Percentiles rank a stretch among this genome's conserved stretches.
Conservation (phyloP, 2,113 vertebrate genomes). For the Fulmarus glacialis region DNA sequence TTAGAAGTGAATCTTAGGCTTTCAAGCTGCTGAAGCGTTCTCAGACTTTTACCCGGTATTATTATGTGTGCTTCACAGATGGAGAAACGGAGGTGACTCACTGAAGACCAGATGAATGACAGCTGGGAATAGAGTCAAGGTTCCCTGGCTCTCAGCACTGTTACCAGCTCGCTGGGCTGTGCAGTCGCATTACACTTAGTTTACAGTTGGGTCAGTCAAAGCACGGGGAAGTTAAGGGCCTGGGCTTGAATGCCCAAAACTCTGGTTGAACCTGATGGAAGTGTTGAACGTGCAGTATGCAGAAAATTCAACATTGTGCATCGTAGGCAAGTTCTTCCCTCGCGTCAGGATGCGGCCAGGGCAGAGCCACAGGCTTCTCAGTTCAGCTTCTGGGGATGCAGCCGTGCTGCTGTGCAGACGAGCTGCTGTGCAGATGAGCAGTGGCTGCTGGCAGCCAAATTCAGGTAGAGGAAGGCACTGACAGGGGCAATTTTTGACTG, state of each 20-base stretch:
- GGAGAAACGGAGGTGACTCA: background rate
- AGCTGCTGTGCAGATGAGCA: no score
- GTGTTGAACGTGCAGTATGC: background rate
- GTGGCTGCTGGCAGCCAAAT: background rate
- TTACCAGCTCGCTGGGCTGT: background rate
- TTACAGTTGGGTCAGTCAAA: background rate
- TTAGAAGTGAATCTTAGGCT: background rate
- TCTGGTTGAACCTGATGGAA: background rate
- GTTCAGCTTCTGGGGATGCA: background rate
- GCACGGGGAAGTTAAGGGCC: background rate
- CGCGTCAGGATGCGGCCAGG: background rate
- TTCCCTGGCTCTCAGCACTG: background rate
- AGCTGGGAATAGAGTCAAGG: background rate
- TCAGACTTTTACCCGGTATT: background rate
- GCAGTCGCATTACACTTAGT: background rate
- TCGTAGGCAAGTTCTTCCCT: background rate
- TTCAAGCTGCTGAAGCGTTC: background rate
- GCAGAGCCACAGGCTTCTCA: background rate
- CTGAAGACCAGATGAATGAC: background rate
- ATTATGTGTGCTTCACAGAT: background rate
- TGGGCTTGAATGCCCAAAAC: background rate
- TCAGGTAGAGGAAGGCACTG: background rate
- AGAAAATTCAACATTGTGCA: background rate
- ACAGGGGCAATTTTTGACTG: background rate
- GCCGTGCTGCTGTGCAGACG: background rate